Percentiles rank a stretch among this genome's conserved stretches.
phyloP scores from a whole-genome alignment of 2,113 vertebrate species.

The Cardinalis cardinalis region DNA sequence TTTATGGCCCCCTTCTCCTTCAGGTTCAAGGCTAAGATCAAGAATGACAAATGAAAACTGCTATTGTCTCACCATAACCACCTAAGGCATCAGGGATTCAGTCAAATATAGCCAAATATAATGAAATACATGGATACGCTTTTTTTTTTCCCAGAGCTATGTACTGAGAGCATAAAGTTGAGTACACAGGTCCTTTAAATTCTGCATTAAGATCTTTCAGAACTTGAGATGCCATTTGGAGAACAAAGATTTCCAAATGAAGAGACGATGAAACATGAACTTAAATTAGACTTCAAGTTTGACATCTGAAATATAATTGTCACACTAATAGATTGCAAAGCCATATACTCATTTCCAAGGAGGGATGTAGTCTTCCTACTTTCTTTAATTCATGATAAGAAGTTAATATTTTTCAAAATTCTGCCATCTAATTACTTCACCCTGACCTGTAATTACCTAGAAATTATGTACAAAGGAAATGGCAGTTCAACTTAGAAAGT shows the following conservation, averaged over 20 bases:
- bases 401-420: neutral
- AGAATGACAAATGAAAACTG: neutral
- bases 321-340: neutral
- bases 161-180: neutral
- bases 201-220: neutral
- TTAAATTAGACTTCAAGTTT: neutral
- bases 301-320: neutral
- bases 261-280: neutral
- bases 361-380: neutral
- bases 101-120: neutral
- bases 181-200: neutral
- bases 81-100: neutral
- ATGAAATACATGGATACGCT: rapidly evolving
- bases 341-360: neutral
- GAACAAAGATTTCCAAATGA: neutral
- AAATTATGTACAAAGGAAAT: neutral
- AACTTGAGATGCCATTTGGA: neutral
- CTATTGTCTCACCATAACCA: neutral
- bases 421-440: slow-evolving; percentile 9
- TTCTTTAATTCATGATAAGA: neutral
- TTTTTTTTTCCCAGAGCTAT: neutral
- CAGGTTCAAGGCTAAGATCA: neutral
- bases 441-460: slow-evolving; percentile 17
- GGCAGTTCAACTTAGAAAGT: neutral
- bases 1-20: neutral